Percentiles rank a stretch among this genome's conserved stretches.
These are phyloP conservation scores for Pleuronectes platessa DNA, from an alignment of 2,113 vertebrate genomes.

Conservation along the genomic window DNA sequence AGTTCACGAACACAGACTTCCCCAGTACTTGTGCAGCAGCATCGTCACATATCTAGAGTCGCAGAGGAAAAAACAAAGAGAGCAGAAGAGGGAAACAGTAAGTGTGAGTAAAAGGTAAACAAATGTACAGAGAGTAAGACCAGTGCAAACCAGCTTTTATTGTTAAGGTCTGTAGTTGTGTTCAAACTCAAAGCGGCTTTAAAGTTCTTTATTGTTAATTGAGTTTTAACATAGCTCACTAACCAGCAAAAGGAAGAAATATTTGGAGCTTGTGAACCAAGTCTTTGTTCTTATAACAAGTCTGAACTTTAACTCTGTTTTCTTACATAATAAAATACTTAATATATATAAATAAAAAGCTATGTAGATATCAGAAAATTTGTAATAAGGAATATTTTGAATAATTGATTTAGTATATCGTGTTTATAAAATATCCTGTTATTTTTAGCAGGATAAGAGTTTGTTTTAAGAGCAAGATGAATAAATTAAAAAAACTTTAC, in stretches of 20 bases:
- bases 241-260: not conserved
- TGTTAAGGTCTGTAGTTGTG: not conserved
- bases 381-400: no score
- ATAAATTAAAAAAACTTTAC: conserved; percentile 74
- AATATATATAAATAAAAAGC: no score
- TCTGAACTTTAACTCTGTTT: not conserved
- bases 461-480: not conserved
- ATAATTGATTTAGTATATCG: no score
- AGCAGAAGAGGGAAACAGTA: not conserved
- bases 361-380: no score
- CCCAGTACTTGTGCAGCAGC: conserved; percentile 86
- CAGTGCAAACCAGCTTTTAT: no score
- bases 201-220: no score
- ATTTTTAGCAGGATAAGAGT: not conserved
- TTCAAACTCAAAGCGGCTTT: not conserved
- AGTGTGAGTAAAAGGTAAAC: not conserved
- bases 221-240: no score
- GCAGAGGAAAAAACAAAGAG: not conserved
- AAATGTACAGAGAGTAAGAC: not conserved
- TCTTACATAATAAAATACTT: not conserved
- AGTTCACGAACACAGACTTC: conserved; percentile 92
- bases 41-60: conserved; percentile 84
- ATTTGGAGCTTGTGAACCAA: not conserved
- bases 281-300: not conserved
- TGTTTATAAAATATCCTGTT: no score